Conservation (phyloP, 2,888 invertebrate genomes). For the Malacosoma neustria region DNA sequence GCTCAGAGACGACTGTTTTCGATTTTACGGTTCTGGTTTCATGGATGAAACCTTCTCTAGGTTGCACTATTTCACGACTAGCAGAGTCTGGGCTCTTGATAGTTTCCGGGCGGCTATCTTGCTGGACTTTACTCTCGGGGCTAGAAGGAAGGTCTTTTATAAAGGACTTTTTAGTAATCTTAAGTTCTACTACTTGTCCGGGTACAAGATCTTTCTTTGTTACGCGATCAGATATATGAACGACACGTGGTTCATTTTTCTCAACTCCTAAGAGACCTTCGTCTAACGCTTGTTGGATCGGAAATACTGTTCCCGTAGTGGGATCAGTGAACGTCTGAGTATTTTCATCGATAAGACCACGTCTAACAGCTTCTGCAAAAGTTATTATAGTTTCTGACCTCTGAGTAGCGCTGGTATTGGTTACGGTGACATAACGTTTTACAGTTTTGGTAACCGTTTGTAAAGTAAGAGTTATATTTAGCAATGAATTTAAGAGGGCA, state of each 20-base stretch:
- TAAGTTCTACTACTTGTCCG: constrained; percentile 65
- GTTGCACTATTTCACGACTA: constrained; percentile 28
- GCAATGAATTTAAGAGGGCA: constrained; percentile 85
- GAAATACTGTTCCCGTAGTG: constrained; percentile 80
- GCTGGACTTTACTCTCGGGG: constrained; percentile 64
- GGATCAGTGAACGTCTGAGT: constrained; percentile 86
- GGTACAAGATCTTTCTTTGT: constrained; percentile 53
- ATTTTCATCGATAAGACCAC: constrained; percentile 86
- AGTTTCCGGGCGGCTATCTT: constrained; percentile 71
- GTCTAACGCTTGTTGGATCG: constrained; percentile 85
- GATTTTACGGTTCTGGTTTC: constrained; percentile 57
- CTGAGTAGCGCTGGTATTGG: constrained; percentile 76
- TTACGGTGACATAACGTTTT: constrained; percentile 86
- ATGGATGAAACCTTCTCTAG: constrained; percentile 32
- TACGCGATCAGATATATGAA: constrained; percentile 52
- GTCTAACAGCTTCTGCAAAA: constrained; percentile 84
- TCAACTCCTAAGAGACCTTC: constrained; percentile 82
- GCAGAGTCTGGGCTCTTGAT: constrained; percentile 72
- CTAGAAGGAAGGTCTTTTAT: constrained; percentile 61
- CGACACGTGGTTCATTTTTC: constrained; percentile 57
- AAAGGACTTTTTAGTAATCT: constrained; percentile 69
- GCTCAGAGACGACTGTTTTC: constrained; percentile 55
- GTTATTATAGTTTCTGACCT: constrained; percentile 77
- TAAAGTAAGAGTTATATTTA: constrained; percentile 91
- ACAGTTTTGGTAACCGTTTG: constrained; percentile 91